Base-by-base conservation (phyloP, 2,113 vertebrate genomes). In the Gasterosteus nipponicus region DNA sequence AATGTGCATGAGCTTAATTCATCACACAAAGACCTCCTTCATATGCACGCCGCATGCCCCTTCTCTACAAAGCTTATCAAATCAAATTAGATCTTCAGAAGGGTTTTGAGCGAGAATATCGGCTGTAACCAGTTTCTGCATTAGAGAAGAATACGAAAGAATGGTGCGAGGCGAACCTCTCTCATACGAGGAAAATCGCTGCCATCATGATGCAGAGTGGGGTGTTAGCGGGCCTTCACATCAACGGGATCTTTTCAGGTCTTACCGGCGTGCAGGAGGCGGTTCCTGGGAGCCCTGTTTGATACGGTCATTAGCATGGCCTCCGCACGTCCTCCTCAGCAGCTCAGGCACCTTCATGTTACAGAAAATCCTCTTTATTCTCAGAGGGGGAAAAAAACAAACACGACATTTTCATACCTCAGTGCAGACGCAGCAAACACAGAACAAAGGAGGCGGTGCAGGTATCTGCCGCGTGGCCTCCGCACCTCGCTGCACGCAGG, bases 21-120 rank as follows among this genome's bases (percentile, higher is more conserved):
- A 82, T 77, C 63, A 78, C 75, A 60, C 29, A 31, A 22, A 77
- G 59, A 74, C 59, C 56, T 61, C 38, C 38, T 77, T 64, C 18
- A 8, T 47, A 38, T 67, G 60, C 73, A 78, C 10, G 0, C 69
- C 54, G 72, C 75, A 33, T 29, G 67, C 19, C 64, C 73, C 59
- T 42, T 67, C 69, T 67, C 70, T 76, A 26, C 66, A 54, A 46
- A 44, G 62, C 57, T 53, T 33, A 68, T 83, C 81, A 75, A 80
- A 79, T 76, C 47, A 80, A 86, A 87, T 84, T 49, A 88, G 69
- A 57, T 58, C 58, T 75, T 78, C 51, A 70, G 67, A 80, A 22
- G 44, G 59, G 44, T 54, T 73, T 41, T 5, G 62, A 53, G 1
- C 0, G 44, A 54, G 65, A 69, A 67, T 39, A 57, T n/a, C n/a